Percentiles rank a stretch among this genome's conserved stretches.
Evolutionary conservation across 2,888 invertebrate species (phyloP).

Genomic region (Mesoligia furuncula): DNA sequence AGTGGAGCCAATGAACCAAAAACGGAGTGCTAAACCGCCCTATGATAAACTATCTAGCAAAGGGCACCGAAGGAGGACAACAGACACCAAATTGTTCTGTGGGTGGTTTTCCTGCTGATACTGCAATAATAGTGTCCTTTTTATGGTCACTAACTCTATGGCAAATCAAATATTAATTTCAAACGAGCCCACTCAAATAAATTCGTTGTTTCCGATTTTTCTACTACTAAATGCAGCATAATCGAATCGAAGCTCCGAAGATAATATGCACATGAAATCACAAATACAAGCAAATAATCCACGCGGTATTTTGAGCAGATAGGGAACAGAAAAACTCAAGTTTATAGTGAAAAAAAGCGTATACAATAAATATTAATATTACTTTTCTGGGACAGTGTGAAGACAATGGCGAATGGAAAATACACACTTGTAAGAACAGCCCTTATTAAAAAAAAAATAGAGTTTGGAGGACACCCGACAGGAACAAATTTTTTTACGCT

Average conservation of each 20-base stretch:
- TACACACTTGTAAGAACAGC: conserved; percentile 68
- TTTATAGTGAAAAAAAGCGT: conserved; percentile 46
- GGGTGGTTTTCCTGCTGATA: background rate
- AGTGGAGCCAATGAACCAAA: background rate
- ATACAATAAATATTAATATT: conserved; percentile 56
- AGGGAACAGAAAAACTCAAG: conserved; percentile 1
- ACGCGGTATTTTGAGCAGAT: conserved; percentile 32
- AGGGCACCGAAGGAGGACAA: background rate
- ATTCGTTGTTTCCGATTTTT: background rate
- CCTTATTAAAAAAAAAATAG: conserved; percentile 28
- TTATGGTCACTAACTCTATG: background rate
- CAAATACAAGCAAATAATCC: conserved; percentile 7
- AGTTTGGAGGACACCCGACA: background rate
- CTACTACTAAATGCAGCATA: background rate
- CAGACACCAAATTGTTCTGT: background rate
- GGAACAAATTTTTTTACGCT: background rate
- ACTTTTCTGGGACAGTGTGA: conserved; percentile 74
- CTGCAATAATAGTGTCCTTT: background rate
- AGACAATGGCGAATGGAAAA: conserved; percentile 83
- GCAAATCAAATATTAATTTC: background rate
- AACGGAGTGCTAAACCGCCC: background rate
- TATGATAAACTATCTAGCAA: background rate
- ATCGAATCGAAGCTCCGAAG: background rate
- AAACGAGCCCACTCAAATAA: background rate
- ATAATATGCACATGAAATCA: background rate